These are phyloP conservation scores for Geotrypetes seraphini DNA, from an alignment of 2,797 vertebrate genomes.

Conservation along the genomic window DNA sequence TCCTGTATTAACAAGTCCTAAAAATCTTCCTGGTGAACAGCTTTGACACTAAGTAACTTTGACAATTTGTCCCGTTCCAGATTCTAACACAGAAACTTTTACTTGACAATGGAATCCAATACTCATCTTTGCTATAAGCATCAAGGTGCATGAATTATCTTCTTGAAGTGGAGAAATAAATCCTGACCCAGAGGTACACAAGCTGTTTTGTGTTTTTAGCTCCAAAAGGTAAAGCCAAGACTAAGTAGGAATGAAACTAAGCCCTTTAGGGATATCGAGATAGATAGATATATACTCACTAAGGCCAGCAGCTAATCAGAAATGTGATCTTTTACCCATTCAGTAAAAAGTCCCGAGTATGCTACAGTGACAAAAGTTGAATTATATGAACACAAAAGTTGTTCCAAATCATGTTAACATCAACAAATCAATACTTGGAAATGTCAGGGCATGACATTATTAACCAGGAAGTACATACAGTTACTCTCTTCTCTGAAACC, in stretches of 20 bases:
- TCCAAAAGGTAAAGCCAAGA: too few species aligned
- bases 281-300: neutral
- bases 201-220: too few species aligned
- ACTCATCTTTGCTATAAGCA: too few species aligned
- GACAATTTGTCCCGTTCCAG: neutral
- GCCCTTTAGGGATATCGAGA: neutral
- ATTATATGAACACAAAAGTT: neutral
- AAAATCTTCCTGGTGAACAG: neutral
- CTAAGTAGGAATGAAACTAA: too few species aligned
- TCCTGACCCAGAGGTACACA: neutral
- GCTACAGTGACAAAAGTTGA: neutral
- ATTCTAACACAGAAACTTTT: too few species aligned
- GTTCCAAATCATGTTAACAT: slow-evolving; percentile 1
- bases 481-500: neutral
- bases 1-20: neutral
- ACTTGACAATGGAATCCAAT: too few species aligned
- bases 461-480: neutral
- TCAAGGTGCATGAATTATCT: slow-evolving; percentile 5
- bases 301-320: neutral
- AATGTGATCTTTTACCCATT: neutral
- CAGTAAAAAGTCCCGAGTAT: neutral
- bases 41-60: neutral
- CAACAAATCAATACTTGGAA: slow-evolving; percentile 5
- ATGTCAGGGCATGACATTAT: neutral
- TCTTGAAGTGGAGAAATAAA: slow-evolving; percentile 8